Base-by-base conservation (phyloP, 2,797 vertebrate genomes). In the Molothrus ater region DNA sequence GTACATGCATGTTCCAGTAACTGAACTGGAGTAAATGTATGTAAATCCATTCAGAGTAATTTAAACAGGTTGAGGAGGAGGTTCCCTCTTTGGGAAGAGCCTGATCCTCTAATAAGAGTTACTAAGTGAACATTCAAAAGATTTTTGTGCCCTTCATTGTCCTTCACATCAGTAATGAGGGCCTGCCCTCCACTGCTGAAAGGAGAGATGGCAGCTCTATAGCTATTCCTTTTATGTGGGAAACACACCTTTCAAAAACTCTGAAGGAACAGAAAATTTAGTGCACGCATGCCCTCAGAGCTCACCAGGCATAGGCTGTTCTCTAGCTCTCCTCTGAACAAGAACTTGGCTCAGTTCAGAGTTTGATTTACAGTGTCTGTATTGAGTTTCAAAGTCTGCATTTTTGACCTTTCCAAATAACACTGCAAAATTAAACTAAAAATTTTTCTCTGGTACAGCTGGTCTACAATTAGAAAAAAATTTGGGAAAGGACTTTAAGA, bases 241-340 rank as follows among this genome's bases (percentile, higher is more conserved):
- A 83, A 51, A 8, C 18, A 53, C 6, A 63, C 2, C 13, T 85
- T 59, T 32, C 21, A 70, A 73, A 85, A 82, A 59, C 15, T 7
- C 4, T 25, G 15, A 83, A 86, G 32, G 53, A 86, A 63, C 12
- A 42, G 14, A 24, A 63, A 87, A 93, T 76, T 76, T 48, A 66
- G 32, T 6, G 7, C 6, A 36, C 0, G 0, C 17, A 3, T 47
- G 31, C 20, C 13, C n/a, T 43, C n/a, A 42, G 22, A 65, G 19
- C n/a, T 72, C 54, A 32, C 32, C 36, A 72, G 28, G 17, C 16
- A 1, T 13, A n/a, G 4, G 4, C 50, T 70, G 17, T 7, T 19
- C 12, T n/a, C 31, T 7, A 26, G 26, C 24, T 78, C 42, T 82
- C 17, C 15, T 75, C n/a, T 68, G 36, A 89, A 64, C 17, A 65